Percentiles rank a stretch among this genome's conserved stretches.
phyloP scores from a whole-genome alignment of 2,888 invertebrate genomes.

The Patella caerulea region DNA sequence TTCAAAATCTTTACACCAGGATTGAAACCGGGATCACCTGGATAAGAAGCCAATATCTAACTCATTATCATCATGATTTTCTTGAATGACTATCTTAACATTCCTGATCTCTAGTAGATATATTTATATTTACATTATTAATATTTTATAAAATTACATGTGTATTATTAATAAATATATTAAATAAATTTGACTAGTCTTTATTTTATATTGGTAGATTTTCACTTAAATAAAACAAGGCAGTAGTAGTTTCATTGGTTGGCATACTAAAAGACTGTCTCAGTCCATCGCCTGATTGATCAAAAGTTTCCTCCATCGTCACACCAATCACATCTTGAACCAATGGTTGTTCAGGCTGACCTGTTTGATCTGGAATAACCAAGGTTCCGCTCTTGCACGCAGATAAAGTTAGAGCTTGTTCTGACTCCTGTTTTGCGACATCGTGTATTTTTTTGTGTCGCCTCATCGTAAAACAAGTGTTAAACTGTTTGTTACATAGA shows the following conservation, averaged over 20 bases:
- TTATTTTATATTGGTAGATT: constrained; percentile 9
- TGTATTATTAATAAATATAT: no score
- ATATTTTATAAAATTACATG: no score
- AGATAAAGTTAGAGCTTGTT: not conserved
- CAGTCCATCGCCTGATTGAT: constrained; percentile 36
- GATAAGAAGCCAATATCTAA: no score
- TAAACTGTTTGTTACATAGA: constrained; percentile 70
- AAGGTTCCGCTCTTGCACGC: not conserved
- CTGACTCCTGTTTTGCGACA: not conserved
- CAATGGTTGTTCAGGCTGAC: constrained; percentile 17
- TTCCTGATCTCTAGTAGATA: no score
- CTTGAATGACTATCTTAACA: no score
- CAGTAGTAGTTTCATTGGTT: constrained; percentile 33
- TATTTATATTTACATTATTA: no score
- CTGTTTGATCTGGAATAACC: constrained; percentile 2
- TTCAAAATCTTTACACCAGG: no score
- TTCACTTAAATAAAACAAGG: constrained; percentile 26
- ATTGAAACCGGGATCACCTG: no score
- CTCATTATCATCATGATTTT: no score
- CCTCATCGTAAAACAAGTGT: constrained; percentile 70
- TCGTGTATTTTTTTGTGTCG: constrained; percentile 69
- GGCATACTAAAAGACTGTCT: constrained; percentile 34
- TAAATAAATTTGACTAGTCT: not conserved
- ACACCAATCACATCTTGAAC: constrained; percentile 42
- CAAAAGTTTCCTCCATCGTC: constrained; percentile 37